These are phyloP conservation scores for Dasysyrphus tricinctus DNA, from an alignment of 2,888 invertebrate species.

Conservation along the genomic window DNA sequence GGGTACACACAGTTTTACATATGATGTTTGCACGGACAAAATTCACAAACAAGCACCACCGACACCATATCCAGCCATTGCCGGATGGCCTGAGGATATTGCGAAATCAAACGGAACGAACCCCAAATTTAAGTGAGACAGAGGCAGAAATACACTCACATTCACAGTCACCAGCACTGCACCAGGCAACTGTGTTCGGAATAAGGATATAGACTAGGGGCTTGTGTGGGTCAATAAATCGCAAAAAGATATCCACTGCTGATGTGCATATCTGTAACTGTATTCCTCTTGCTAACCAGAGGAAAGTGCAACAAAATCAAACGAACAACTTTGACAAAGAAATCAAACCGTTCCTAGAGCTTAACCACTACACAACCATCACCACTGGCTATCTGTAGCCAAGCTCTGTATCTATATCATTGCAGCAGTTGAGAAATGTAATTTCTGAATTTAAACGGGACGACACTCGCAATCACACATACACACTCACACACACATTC, in stretches of 20 bases:
- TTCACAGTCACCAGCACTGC: constrained; percentile 10
- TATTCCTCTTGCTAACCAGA: constrained; percentile 44
- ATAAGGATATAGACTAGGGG: constrained; percentile 33
- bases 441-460: constrained; percentile 49
- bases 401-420: constrained; percentile 36
- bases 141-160: constrained; percentile 16
- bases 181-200: constrained; percentile 58
- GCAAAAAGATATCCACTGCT: constrained; percentile 69
- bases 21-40: constrained; percentile 73
- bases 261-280: constrained; percentile 64
- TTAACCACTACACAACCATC: constrained; percentile 55
- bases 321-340: constrained; percentile 69
- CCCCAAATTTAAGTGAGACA: constrained; percentile 70
- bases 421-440: constrained; percentile 59
- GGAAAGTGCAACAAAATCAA: constrained; percentile 66
- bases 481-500: not conserved
- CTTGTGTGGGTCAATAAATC: constrained; percentile 69
- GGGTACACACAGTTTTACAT: constrained; percentile 48
- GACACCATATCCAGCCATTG: constrained; percentile 75
- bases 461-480: not conserved
- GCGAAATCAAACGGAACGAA: constrained; percentile 75
- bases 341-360: constrained; percentile 68
- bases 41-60: constrained; percentile 74
- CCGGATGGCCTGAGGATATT: constrained; percentile 75
- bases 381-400: constrained; percentile 22